phyloP scores from a whole-genome alignment of 2,113 vertebrate species.

The Hippopotamus amphibius region DNA sequence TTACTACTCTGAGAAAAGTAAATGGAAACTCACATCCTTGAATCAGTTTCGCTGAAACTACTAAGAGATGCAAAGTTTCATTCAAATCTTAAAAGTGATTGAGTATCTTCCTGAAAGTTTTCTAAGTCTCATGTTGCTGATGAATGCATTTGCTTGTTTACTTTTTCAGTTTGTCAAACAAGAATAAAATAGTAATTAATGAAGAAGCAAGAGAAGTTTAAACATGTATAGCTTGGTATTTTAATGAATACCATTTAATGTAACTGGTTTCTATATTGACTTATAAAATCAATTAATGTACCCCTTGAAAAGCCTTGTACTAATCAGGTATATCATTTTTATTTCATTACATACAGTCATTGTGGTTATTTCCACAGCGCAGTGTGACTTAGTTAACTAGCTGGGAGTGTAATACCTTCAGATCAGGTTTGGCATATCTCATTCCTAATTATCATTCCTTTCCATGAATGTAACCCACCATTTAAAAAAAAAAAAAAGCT shows the following conservation, averaged over 20 bases:
- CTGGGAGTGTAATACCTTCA: background rate
- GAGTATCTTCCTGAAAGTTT: background rate
- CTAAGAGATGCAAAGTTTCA: background rate
- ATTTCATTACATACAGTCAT: background rate
- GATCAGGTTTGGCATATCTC: background rate
- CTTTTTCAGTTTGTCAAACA: background rate
- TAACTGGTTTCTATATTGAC: background rate
- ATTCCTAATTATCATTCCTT: slow-evolving; percentile 36
- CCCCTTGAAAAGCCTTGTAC: background rate
- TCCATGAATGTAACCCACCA: background rate
- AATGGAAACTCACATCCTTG: background rate
- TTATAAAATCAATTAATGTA: background rate
- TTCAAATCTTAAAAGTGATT: background rate
- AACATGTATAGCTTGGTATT: background rate
- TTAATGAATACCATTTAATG: background rate
- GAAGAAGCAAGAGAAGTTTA: slow-evolving; percentile 7
- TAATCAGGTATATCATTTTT: background rate
- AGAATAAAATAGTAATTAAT: slow-evolving; percentile 7
- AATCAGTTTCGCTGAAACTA: background rate
- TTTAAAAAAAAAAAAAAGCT: background rate
- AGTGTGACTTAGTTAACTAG: background rate
- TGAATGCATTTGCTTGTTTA: background rate
- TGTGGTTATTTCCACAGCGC: background rate
- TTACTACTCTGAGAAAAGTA: background rate
- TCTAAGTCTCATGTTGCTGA: background rate